Base-by-base conservation (phyloP, 2,797 vertebrate genomes). In the Argentina silus region DNA sequence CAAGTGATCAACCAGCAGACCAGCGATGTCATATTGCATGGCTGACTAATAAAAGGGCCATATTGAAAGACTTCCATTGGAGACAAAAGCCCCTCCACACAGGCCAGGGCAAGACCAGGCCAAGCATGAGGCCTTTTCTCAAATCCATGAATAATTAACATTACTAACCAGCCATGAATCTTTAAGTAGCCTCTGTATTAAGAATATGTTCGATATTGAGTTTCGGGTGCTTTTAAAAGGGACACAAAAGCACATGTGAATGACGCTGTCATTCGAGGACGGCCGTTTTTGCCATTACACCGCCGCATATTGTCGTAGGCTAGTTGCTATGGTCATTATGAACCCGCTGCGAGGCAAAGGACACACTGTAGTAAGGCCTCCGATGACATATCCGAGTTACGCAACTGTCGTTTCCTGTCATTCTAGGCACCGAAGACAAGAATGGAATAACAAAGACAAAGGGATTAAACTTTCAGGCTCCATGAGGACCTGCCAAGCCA, bases 141-240 rank as follows among this genome's bases (percentile, higher is more conserved):
- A 88, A 90, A 88, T 81, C 77, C 81, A 93, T 94, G 70, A 94
- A 94, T 94, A 93, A 94, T 93, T 72, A 87, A 94, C 93, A 90
- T 92, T 91, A 94, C 90, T 93, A 93, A 93, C 87, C 83, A 87
- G 84, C 72, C 90, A 93, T 94, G 84, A 93, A 94, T 92, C 87
- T 92, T 94, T 93, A 92, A 94, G 80, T 78, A 88, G 85, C 76
- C 77, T 85, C 83, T 83, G 83, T 88, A 89, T 86, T 86, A 89
- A 91, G 87, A 91, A 88, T 87, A 90, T 80, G 79, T 78, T 81
- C 80, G 78, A 83, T 85, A 93, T 95, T 87, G 67, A 80, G 85
- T 94, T 93, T 90, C 88, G 84, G 82, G 79, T 80, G 84, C 78
- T 88, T 79, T 78, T 78, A 81, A 78, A 83, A 79, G 80, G 75